phyloP scores from a whole-genome alignment of 2,113 vertebrate species.

The Eonycteris spelaea region DNA sequence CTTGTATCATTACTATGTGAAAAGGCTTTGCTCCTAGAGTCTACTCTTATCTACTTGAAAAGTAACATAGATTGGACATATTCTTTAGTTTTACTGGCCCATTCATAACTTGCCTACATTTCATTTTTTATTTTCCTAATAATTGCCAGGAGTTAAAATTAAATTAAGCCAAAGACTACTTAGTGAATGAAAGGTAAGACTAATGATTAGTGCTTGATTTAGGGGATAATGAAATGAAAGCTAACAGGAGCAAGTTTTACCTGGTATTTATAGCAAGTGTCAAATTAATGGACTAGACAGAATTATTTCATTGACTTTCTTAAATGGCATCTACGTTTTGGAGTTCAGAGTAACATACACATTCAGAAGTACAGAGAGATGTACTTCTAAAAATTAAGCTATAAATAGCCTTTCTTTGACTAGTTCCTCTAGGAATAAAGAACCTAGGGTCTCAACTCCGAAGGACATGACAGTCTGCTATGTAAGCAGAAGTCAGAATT shows the following conservation, averaged over 20 bases:
- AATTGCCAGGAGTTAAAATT: neutral
- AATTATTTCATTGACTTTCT: conserved; percentile 37
- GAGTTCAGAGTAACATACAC: neutral
- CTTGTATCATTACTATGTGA: neutral
- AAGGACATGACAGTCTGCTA: neutral
- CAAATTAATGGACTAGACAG: conserved; percentile 17
- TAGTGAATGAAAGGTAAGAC: conserved; percentile 27
- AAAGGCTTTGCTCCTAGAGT: neutral
- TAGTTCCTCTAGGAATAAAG: neutral
- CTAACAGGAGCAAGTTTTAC: neutral
- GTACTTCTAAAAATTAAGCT: conserved; percentile 28
- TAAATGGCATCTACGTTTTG: neutral
- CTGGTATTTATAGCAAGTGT: conserved; percentile 12
- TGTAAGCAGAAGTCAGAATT: neutral
- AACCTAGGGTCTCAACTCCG: neutral
- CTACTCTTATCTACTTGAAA: neutral
- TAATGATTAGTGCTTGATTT: conserved; percentile 26
- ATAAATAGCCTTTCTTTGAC: neutral
- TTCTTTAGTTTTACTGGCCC: neutral
- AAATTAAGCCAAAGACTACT: neutral
- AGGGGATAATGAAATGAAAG: neutral
- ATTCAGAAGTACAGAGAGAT: neutral
- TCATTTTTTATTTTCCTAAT: conserved; percentile 33
- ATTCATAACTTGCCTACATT: neutral
- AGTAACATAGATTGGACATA: neutral